Evolutionary conservation across 1,140 invertebrate species (phyloP).

Genomic region (Diploscapter pachys): DNA sequence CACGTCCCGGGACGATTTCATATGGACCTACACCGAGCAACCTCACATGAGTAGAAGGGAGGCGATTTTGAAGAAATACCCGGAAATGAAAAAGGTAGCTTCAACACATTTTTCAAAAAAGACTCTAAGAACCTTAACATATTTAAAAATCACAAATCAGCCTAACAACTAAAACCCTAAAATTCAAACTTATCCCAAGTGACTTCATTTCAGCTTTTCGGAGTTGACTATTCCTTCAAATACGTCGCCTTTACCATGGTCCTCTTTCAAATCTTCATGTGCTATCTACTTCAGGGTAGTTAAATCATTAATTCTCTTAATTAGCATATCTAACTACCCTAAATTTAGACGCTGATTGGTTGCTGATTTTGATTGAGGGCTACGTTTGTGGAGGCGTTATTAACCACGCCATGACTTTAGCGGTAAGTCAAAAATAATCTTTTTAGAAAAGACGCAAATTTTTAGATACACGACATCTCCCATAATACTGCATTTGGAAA

Average conservation of each 20-base stretch:
- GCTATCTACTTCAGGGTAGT: slow-evolving; percentile 41
- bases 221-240: slow-evolving; percentile 44
- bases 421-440: slow-evolving; percentile 52
- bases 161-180: too few species aligned
- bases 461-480: slow-evolving; percentile 83
- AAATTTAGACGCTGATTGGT: slow-evolving; percentile 46
- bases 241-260: slow-evolving; percentile 40
- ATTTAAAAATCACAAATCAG: too few species aligned
- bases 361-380: slow-evolving; percentile 46
- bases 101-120: too few species aligned
- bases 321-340: background rate
- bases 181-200: background rate
- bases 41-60: slow-evolving; percentile 91
- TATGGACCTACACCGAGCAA: slow-evolving; percentile 92
- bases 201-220: slow-evolving; percentile 41
- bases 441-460: too few species aligned
- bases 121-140: too few species aligned
- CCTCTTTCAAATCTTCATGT: slow-evolving; percentile 40
- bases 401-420: slow-evolving; percentile 93
- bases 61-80: slow-evolving; percentile 70
- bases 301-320: background rate
- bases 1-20: slow-evolving; percentile 84
- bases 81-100: slow-evolving; percentile 49
- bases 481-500: slow-evolving; percentile 96
- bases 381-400: slow-evolving; percentile 62